Evolutionary conservation across 2,113 vertebrate genomes (phyloP).

Genomic region (Fregetta grallaria): DNA sequence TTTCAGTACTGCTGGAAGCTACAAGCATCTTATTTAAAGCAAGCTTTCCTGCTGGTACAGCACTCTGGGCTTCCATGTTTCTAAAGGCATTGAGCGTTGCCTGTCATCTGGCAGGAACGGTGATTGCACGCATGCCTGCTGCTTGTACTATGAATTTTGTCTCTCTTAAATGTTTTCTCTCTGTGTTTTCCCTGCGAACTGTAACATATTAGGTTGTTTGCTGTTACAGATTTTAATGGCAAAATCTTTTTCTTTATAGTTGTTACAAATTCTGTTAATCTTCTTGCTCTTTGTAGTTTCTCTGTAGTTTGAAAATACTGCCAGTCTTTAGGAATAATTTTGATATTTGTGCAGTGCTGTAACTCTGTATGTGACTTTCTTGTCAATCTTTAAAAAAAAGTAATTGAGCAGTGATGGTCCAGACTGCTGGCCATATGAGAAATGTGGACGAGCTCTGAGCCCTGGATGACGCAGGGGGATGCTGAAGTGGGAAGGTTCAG

Average conservation of each 20-base stretch:
- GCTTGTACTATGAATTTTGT: neutral
- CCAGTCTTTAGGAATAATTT: neutral
- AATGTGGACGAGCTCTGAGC: neutral
- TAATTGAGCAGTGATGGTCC: neutral
- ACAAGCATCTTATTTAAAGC: neutral
- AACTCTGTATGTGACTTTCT: neutral
- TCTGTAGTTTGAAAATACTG: neutral
- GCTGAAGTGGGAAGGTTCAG: neutral
- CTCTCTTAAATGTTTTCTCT: neutral
- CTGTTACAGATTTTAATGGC: neutral
- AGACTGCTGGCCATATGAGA: rapidly evolving
- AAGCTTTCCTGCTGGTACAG: neutral
- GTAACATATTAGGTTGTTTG: neutral
- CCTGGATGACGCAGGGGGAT: neutral
- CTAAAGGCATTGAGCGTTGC: neutral
- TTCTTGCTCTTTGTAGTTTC: neutral
- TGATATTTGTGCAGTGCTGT: neutral
- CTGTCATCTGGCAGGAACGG: neutral
- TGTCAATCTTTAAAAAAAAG: neutral
- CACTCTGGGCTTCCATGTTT: neutral
- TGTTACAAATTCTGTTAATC: neutral
- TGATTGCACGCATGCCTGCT: neutral
- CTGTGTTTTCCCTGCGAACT: neutral
- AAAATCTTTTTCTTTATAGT: neutral
- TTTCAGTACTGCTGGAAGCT: neutral